A percentile compares a stretch with the other conserved stretches of the same genome.
These are phyloP conservation scores for Bubo bubo DNA, from an alignment of 2,113 vertebrate species.

Conservation along the genomic window DNA sequence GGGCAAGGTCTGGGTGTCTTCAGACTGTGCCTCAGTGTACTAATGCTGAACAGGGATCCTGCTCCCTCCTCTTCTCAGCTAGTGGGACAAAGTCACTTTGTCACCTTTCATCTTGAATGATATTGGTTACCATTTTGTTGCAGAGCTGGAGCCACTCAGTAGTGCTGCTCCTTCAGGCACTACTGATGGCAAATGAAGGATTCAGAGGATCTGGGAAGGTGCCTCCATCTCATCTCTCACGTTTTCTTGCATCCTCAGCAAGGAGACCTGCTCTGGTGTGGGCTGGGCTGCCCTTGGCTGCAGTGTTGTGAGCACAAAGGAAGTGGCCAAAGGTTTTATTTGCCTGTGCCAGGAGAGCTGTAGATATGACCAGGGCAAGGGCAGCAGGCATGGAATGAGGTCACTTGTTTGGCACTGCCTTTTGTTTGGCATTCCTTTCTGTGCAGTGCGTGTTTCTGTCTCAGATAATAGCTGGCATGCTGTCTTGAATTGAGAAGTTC, in stretches of 20 bases:
- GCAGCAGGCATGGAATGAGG: background rate
- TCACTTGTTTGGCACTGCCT: background rate
- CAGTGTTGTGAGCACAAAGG: background rate
- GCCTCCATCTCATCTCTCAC: background rate
- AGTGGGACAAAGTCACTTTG: background rate
- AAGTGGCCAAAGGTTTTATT: background rate
- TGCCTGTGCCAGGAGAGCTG: background rate
- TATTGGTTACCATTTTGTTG: background rate
- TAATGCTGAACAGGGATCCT: background rate
- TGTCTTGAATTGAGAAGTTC: background rate
- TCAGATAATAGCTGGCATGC: background rate
- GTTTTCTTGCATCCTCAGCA: background rate
- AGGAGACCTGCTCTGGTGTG: background rate
- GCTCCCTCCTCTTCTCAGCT: background rate
- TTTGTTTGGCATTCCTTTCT: conserved; percentile 23
- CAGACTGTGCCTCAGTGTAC: rapidly evolving
- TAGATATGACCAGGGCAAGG: background rate
- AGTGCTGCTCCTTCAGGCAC: background rate
- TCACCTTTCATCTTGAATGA: background rate
- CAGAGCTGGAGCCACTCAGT: background rate
- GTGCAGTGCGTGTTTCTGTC: background rate
- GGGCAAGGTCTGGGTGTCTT: background rate
- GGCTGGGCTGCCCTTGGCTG: background rate
- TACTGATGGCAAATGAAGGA: background rate
- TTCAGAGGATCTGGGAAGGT: background rate